Evolutionary conservation across 2,797 vertebrate species (phyloP).

Genomic region (Harpagifer antarcticus): DNA sequence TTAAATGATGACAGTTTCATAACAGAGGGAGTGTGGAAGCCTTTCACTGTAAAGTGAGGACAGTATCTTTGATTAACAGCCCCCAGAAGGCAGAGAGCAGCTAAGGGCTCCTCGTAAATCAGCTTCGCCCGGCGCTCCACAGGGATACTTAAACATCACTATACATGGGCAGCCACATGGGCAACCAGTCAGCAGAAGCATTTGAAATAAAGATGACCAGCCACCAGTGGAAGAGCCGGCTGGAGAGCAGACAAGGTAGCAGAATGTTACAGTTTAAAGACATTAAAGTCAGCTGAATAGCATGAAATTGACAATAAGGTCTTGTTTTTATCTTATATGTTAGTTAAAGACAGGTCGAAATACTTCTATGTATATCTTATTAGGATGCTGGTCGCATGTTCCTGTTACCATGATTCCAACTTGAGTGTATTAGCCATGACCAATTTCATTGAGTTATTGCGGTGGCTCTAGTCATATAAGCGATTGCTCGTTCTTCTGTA

Average conservation of each 20-base stretch:
- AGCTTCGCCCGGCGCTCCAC: slow-evolving; percentile 35
- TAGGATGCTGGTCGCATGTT: neutral
- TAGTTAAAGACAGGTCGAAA: slow-evolving; percentile 12
- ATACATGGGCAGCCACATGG: slow-evolving; percentile 28
- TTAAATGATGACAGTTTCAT: slow-evolving; percentile 35
- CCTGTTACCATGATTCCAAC: neutral
- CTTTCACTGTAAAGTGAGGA: slow-evolving; percentile 31
- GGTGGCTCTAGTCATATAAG: neutral
- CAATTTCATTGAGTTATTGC: slow-evolving; percentile 1
- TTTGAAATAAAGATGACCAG: slow-evolving; percentile 33
- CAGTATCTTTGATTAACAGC: slow-evolving; percentile 61
- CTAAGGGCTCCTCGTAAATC: slow-evolving; percentile 57
- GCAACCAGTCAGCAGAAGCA: slow-evolving; percentile 35
- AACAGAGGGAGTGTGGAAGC: slow-evolving; percentile 23
- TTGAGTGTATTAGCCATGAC: neutral
- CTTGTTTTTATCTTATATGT: neutral
- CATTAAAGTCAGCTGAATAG: slow-evolving; percentile 4
- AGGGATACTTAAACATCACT: slow-evolving; percentile 50
- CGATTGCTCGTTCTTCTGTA: neutral
- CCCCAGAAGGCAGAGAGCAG: slow-evolving; percentile 47
- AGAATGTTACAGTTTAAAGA: neutral
- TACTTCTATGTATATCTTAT: neutral
- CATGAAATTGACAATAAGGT: neutral
- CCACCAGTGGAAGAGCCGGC: slow-evolving; percentile 12
- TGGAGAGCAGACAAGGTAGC: slow-evolving; percentile 35